Evolutionary conservation across 1,140 invertebrate species (phyloP), one percentile per base, ranked within the genome.

Genomic region (Trypoxylus dichotomus): DNA sequence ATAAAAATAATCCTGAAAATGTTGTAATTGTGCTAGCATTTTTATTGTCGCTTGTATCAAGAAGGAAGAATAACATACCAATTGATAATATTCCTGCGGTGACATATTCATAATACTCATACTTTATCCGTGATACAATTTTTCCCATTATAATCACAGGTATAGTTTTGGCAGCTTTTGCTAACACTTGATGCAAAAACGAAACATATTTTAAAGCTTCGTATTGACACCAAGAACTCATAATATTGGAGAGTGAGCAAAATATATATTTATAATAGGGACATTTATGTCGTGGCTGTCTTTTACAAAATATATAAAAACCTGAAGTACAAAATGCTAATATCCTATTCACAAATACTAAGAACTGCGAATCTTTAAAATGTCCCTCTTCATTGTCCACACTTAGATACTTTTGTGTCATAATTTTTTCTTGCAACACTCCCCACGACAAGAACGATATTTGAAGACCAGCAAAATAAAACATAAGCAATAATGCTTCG

Each of bases 181-280:
- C 96, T 77, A 98, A 86, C 74, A 98, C 96, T 90, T 99, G 98
- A 58, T 96, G 97, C 2, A 98, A 98, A 87, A 99, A 99, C 83
- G 94, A 98, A 80, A 99, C 96, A 88, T 94, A 99, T 87, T 99
- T 99, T 2, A 99, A 88, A 24, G 98, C 98, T 88, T 99, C 98
- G 85, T 99, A 99, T 87, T 99, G 98, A 87, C 97, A 99, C 98
- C 98, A 99, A 54, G 96, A 97, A 85, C 97, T 98, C 91, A 99
- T 93, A 78, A 99, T 97, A 87, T 99, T 99, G 19, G 97, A 98
- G 81, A 99, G 92, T 0, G 97, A 98, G 85, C 96, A 97, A 88
- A 94, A 99, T 0, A 94, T 95, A 88, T 99, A 99, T 88, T 98
- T 97, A 86, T 98, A 99, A 2, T 99, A 88, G 3, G 98, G 98